Base-by-base conservation (phyloP, 2,888 invertebrate genomes). In the Drosophila atripex region DNA sequence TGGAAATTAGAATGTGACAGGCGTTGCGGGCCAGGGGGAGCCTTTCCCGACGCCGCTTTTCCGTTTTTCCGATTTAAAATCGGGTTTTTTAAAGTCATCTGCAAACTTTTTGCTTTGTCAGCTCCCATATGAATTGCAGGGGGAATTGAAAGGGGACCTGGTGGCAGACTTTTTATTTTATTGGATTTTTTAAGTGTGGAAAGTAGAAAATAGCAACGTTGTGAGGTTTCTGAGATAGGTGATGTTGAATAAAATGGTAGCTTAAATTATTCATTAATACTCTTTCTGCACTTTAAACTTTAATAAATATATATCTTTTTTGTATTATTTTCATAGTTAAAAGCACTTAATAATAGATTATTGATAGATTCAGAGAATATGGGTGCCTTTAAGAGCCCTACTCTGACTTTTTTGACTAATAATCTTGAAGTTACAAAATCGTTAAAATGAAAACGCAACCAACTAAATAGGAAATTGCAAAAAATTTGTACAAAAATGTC, bases 1-100 rank as follows among this genome's bases (percentile, higher is more conserved):
- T 89, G 87, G 74, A 89, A 89, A 88, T 89, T 88, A 89, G 88
- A 88, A 88, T 88, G 88, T 86, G 86, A 88, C 75, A 77, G 77
- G 76, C 79, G 58, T 71, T 71, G 61, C 43, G 59, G 32, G 45
- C 32, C 12, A 5, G 6, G 35, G n/a, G 39, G 39, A 16, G 3
- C 16, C 6, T 39, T 39, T 9, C 39, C 39, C 39, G 14, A 16
- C 9, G 38, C 23, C 18, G 51, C 30, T 32, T 55, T 51, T 41
- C 58, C n/a, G 51, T 47, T 49, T 35, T 25, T 41, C 57, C 56
- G 39, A 18, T 41, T 41, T 18, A 14, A 35, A 35, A 35, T 16
- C 39, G 39, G 16, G 16, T 8, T 18, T 41, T 41, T 88, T 86
- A 61, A 83, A 88, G 69, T 76, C 71, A 47, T 43, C 45, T 30